Percentiles rank a stretch among this genome's conserved stretches.
These are phyloP conservation scores for Synchiropus splendidus DNA, from an alignment of 2,113 vertebrate genomes.

Conservation along the genomic window DNA sequence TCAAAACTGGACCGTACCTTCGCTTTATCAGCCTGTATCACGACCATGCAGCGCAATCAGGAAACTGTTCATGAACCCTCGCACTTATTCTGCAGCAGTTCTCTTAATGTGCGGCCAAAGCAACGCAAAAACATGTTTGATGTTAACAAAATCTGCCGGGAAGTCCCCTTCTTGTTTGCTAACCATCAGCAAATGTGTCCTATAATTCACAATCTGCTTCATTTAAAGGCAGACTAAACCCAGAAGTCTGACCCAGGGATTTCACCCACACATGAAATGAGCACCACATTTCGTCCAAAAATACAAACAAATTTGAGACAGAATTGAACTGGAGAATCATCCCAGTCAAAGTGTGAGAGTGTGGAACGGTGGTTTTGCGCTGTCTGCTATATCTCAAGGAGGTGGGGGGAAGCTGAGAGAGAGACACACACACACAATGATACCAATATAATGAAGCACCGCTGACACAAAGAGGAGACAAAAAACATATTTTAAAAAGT, in stretches of 20 bases:
- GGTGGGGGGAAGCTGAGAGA: slow-evolving; percentile 15
- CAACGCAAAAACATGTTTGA: slow-evolving; percentile 41
- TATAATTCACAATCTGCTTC: slow-evolving; percentile 41
- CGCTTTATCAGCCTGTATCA: too few species aligned
- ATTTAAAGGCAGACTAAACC: slow-evolving; percentile 52
- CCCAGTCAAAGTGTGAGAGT: slow-evolving; percentile 32
- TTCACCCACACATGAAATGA: slow-evolving; percentile 42
- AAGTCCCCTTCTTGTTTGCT: slow-evolving; percentile 52
- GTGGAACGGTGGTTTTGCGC: slow-evolving; percentile 43
- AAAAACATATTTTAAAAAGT: slow-evolving; percentile 19
- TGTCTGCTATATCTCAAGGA: slow-evolving; percentile 52
- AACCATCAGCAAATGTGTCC: slow-evolving; percentile 57
- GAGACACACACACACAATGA: slow-evolving; percentile 17
- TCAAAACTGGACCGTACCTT: too few species aligned
- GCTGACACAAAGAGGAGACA: slow-evolving; percentile 21
- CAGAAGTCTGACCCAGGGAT: slow-evolving; percentile 49
- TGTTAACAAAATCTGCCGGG: slow-evolving; percentile 47
- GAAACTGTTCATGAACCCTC: slow-evolving; percentile 24
- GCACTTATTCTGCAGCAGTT: slow-evolving; percentile 14
- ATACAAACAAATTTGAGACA: slow-evolving; percentile 48
- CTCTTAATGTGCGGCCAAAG: slow-evolving; percentile 34
- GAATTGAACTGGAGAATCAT: slow-evolving; percentile 15
- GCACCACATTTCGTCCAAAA: slow-evolving; percentile 25
- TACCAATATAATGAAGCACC: slow-evolving; percentile 31
- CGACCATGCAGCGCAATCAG: too few species aligned